A percentile compares a stretch with the other conserved stretches of the same genome.
Conservation (phyloP, 2,113 vertebrate species). For the Oxyura jamaicensis region DNA sequence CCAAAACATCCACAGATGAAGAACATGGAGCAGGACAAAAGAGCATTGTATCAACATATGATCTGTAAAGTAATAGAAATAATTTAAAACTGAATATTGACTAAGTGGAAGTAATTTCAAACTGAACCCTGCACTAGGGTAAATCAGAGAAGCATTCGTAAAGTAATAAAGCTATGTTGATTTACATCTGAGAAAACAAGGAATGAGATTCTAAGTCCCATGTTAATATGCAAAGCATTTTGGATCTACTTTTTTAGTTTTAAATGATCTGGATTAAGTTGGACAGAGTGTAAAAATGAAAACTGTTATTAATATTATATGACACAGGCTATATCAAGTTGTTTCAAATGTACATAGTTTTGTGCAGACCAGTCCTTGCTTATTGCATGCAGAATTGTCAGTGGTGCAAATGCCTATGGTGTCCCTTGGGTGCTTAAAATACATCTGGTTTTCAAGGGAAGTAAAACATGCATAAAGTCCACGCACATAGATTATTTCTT, state of each 20-base stretch:
- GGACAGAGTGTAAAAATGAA: constrained; percentile 6
- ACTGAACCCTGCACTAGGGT: neutral
- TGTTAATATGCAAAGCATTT: neutral
- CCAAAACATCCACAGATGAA: neutral
- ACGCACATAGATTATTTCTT: constrained; percentile 7
- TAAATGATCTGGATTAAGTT: neutral
- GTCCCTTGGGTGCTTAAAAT: neutral
- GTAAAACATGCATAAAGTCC: neutral
- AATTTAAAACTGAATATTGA: neutral
- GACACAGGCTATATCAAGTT: neutral
- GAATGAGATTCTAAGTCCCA: neutral
- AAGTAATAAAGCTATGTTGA: neutral
- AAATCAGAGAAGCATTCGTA: neutral
- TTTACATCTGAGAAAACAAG: neutral
- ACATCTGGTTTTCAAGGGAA: neutral
- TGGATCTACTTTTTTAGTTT: neutral
- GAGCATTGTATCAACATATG: neutral
- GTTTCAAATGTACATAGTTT: neutral
- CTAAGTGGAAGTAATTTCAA: neutral
- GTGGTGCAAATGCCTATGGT: neutral
- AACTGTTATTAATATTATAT: constrained; percentile 11
- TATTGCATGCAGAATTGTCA: neutral
- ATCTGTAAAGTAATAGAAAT: neutral
- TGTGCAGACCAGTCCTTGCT: neutral
- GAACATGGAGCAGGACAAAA: neutral